phyloP scores from a whole-genome alignment of 1,140 invertebrate genomes.

The Trialeurodes vaporariorum region DNA sequence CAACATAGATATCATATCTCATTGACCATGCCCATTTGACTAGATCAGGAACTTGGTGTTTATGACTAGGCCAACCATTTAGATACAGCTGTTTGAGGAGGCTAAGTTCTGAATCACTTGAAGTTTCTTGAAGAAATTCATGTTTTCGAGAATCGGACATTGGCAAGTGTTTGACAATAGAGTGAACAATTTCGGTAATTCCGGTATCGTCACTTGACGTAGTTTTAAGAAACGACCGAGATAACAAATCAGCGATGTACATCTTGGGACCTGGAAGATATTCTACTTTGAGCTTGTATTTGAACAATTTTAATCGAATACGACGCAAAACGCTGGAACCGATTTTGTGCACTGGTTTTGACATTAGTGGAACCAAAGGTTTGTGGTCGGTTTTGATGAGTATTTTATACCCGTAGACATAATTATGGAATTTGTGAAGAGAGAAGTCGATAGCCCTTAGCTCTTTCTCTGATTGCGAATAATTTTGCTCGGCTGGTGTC shows the following conservation, averaged over 20 bases:
- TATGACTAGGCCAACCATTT: too few species aligned
- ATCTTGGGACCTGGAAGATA: slow-evolving; percentile 27
- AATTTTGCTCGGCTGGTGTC: too few species aligned
- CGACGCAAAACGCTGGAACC: slow-evolving; percentile 31
- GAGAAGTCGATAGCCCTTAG: too few species aligned
- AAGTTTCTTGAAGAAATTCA: too few species aligned
- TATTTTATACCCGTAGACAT: slow-evolving; percentile 25
- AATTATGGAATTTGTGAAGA: slow-evolving; percentile 27
- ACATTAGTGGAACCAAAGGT: slow-evolving; percentile 28
- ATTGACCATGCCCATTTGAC: too few species aligned
- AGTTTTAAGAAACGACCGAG: slow-evolving; percentile 21
- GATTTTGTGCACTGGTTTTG: slow-evolving; percentile 20
- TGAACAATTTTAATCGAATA: slow-evolving; percentile 31
- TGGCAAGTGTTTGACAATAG: too few species aligned
- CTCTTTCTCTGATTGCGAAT: too few species aligned
- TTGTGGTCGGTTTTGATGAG: slow-evolving; percentile 33
- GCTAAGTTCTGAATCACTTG: too few species aligned
- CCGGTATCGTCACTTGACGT: neutral
- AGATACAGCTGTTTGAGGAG: too few species aligned
- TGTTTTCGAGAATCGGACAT: too few species aligned
- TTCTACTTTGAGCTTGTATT: slow-evolving; percentile 28
- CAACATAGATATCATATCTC: too few species aligned
- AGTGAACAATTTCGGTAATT: slow-evolving; percentile 2
- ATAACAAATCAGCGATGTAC: slow-evolving; percentile 27
- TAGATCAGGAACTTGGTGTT: too few species aligned